These are phyloP conservation scores for Melanostoma mellinum DNA, from an alignment of 2,888 invertebrate species.

Conservation along the genomic window DNA sequence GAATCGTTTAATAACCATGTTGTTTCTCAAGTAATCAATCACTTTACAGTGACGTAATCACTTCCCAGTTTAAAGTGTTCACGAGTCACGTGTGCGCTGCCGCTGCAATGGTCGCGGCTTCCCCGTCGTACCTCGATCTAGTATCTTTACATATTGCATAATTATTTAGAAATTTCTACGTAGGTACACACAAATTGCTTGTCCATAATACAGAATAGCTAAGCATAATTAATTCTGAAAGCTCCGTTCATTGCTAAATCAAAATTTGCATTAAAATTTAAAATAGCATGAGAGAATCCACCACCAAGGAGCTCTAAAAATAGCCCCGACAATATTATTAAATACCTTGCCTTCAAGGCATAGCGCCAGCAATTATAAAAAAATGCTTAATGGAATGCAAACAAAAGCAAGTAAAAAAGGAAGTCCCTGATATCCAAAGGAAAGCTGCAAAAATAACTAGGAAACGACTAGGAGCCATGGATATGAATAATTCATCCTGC, in stretches of 20 bases:
- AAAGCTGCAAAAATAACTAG: slow-evolving; percentile 44
- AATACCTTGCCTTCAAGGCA: slow-evolving; percentile 49
- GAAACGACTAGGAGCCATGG: slow-evolving; percentile 43
- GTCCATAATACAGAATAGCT: slow-evolving; percentile 19
- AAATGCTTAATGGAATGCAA: slow-evolving; percentile 70
- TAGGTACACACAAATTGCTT: slow-evolving; percentile 38
- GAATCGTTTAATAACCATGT: background rate
- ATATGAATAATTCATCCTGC: slow-evolving; percentile 61
- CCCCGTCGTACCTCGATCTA: no score
- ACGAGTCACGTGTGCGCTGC: background rate
- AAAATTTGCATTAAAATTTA: slow-evolving; percentile 71
- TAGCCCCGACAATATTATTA: slow-evolving; percentile 47
- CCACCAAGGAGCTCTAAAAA: slow-evolving; percentile 54
- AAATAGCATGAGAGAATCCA: slow-evolving; percentile 65
- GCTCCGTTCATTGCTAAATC: slow-evolving; percentile 71
- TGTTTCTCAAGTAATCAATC: slow-evolving; percentile 22
- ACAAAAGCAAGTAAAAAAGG: slow-evolving; percentile 29
- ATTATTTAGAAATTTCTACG: slow-evolving; percentile 54
- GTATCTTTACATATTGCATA: slow-evolving; percentile 36
- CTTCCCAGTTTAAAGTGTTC: slow-evolving; percentile 31
- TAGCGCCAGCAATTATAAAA: slow-evolving; percentile 69
- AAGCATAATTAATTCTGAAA: slow-evolving; percentile 57
- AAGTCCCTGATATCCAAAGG: slow-evolving; percentile 42
- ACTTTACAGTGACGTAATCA: slow-evolving; percentile 42
- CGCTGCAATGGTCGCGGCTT: background rate